These are phyloP conservation scores for Aphaenogaster rudis DNA, from an alignment of 1,140 invertebrate species.

Conservation along the genomic window DNA sequence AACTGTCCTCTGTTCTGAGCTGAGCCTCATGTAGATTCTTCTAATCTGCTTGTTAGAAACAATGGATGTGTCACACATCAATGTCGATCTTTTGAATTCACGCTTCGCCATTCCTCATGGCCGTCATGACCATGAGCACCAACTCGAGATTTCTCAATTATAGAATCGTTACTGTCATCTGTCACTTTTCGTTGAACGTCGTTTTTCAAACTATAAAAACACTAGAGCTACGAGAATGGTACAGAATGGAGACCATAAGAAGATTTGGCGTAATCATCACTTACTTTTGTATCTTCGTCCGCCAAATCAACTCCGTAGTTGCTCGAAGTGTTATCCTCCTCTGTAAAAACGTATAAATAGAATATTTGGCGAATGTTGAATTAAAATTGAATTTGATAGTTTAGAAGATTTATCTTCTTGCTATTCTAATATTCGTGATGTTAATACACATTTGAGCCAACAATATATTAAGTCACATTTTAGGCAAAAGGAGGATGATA, in stretches of 20 bases:
- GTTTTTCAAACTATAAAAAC: constrained; percentile 16
- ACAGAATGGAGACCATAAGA: constrained; percentile 77
- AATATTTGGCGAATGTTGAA: not conserved
- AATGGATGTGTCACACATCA: not conserved
- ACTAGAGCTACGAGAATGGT: constrained; percentile 80
- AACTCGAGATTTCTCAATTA: constrained; percentile 18
- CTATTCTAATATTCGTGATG: not conserved
- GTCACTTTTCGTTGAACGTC: not conserved
- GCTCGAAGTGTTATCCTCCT: constrained; percentile 82
- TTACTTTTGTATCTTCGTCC: constrained; percentile 78
- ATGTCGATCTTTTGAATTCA: not conserved
- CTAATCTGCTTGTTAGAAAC: not conserved
- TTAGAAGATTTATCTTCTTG: not conserved
- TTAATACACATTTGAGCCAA: no score
- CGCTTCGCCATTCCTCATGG: not conserved
- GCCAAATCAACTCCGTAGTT: constrained; percentile 83
- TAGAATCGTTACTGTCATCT: constrained; percentile 9
- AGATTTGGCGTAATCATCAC: constrained; percentile 68
- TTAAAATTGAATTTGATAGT: no score
- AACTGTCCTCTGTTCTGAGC: not conserved
- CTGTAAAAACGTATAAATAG: constrained; percentile 74
- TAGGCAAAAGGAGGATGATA: not conserved
- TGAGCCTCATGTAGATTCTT: not conserved
- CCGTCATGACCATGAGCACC: constrained; percentile 8
- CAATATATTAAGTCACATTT: no score